Percentiles rank a stretch among this genome's conserved stretches.
Conservation (phyloP, 2,113 vertebrate species). For the Gracilinanus agilis region DNA sequence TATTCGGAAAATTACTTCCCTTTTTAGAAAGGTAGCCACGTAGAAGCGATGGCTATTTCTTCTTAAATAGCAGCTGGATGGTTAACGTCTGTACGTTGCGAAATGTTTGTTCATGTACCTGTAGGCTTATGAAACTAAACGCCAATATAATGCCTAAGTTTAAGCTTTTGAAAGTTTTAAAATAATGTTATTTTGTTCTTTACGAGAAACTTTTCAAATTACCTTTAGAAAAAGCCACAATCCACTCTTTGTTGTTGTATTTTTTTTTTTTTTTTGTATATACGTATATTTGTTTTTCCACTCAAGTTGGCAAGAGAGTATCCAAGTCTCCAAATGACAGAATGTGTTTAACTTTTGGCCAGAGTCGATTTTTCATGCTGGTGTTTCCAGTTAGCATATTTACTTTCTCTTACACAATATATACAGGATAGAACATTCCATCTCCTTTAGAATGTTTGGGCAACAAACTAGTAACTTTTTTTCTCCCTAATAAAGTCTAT, state of each 20-base stretch:
- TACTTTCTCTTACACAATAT: slow-evolving; percentile 42
- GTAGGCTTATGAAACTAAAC: slow-evolving; percentile 39
- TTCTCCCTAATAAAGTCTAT: slow-evolving; percentile 4
- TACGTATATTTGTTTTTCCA: neutral
- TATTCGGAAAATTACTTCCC: slow-evolving; percentile 23
- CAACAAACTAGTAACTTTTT: neutral
- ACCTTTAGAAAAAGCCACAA: slow-evolving; percentile 15
- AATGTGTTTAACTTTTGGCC: slow-evolving; percentile 21
- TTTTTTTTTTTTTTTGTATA: no score
- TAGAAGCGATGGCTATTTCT: slow-evolving; percentile 22
- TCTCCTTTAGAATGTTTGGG: slow-evolving; percentile 34
- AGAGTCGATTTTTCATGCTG: slow-evolving; percentile 4
- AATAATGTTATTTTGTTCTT: slow-evolving; percentile 35
- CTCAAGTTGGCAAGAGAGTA: neutral
- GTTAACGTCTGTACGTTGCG: neutral
- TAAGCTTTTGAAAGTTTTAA: slow-evolving; percentile 26
- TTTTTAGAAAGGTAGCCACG: slow-evolving; percentile 16
- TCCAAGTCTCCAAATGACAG: neutral
- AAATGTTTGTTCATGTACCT: slow-evolving; percentile 25
- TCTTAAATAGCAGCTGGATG: neutral
- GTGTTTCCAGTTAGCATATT: slow-evolving; percentile 37
- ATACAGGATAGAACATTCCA: neutral
- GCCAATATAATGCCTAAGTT: neutral
- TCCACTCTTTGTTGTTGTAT: neutral
- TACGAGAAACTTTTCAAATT: slow-evolving; percentile 31